These are phyloP conservation scores for Chauna torquata DNA, from an alignment of 2,113 vertebrate genomes.

Conservation along the genomic window DNA sequence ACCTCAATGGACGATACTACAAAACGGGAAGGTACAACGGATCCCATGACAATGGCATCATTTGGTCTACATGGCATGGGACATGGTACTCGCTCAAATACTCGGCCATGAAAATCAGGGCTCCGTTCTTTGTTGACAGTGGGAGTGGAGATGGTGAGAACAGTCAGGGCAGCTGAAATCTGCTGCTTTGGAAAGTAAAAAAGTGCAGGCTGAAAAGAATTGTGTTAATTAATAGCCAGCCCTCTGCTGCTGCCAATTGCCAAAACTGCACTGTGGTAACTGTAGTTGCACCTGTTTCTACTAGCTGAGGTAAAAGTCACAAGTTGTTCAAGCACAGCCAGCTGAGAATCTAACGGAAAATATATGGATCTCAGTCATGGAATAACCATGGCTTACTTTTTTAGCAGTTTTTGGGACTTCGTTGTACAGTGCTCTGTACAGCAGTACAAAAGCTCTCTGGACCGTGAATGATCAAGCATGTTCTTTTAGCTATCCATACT, in stretches of 20 bases:
- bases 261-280: background rate
- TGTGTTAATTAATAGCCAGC: background rate
- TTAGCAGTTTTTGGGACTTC: background rate
- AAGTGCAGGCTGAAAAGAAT: background rate
- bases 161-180: background rate
- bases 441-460: background rate
- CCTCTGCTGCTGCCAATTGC: background rate
- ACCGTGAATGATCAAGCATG: background rate
- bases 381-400: background rate
- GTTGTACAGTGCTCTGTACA: background rate
- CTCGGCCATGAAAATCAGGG: constrained; percentile 87
- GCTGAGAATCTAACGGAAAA: background rate
- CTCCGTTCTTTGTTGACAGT: constrained; percentile 76
- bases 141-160: constrained; percentile 82
- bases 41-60: constrained; percentile 80
- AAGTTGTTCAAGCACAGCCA: background rate
- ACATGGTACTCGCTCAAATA: constrained; percentile 89
- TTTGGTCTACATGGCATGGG: constrained; percentile 89
- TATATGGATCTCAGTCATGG: background rate
- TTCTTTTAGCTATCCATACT: background rate
- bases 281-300: background rate
- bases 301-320: background rate
- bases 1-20: constrained; percentile 88
- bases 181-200: background rate
- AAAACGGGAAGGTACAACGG: constrained; percentile 81